A percentile compares a stretch with the other conserved stretches of the same genome.
Conservation (phyloP, 2,888 invertebrate species). For the Tetheella fluctuosa region DNA sequence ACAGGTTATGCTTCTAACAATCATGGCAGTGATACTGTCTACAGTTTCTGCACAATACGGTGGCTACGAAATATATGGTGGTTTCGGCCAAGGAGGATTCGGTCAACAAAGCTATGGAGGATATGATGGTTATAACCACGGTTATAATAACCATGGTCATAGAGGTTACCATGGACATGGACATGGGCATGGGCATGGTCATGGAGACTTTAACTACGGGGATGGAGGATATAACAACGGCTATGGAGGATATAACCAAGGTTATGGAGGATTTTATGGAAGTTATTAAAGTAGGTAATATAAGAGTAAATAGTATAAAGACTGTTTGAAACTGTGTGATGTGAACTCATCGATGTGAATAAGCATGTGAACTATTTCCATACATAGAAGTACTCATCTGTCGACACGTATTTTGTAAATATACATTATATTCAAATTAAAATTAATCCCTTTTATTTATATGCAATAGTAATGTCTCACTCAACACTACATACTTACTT, state of each 20-base stretch:
- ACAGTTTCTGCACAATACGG: neutral
- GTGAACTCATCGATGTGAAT: no score
- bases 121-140: no score
- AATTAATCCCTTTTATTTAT: no score
- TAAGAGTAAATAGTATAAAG: neutral
- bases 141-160: neutral
- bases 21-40: neutral
- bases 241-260: neutral
- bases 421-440: no score
- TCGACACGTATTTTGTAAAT: no score
- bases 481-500: no score
- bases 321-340: no score
- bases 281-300: neutral
- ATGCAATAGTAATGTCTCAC: no score
- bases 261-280: neutral
- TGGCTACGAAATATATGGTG: neutral
- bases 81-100: neutral
- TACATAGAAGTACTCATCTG: no score
- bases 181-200: neutral
- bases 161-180: no score
- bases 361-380: no score
- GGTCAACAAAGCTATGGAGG: neutral
- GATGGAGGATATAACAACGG: neutral
- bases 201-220: neutral
- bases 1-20: slow-evolving; percentile 15